Conservation (phyloP, 2,888 invertebrate genomes). For the Physocephala rufipes region DNA sequence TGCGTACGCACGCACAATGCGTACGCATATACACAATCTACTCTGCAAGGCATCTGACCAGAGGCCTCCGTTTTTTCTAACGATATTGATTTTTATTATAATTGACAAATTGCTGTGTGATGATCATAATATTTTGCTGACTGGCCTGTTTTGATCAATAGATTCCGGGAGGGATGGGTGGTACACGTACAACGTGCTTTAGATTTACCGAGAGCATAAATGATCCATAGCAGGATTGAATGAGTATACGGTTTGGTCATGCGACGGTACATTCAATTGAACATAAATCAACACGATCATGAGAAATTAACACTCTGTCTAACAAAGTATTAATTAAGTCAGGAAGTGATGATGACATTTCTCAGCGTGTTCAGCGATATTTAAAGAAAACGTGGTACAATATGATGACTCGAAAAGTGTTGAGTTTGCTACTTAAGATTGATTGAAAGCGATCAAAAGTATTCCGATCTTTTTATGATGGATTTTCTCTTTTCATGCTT, state of each 20-base stretch:
- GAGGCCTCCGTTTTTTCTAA: not conserved
- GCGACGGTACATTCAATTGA: slow-evolving; percentile 11
- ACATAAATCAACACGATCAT: slow-evolving; percentile 20
- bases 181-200: not conserved
- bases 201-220: not conserved
- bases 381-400: not conserved
- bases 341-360: slow-evolving; percentile 11
- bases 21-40: not conserved
- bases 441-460: not conserved
- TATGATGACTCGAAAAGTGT: not conserved
- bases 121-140: not conserved
- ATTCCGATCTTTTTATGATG: not conserved
- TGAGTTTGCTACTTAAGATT: not conserved
- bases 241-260: not conserved
- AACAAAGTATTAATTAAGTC: slow-evolving; percentile 7
- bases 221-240: no score
- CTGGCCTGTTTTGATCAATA: not conserved
- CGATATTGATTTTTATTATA: slow-evolving; percentile 32
- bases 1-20: not conserved
- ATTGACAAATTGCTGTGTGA: slow-evolving; percentile 35
- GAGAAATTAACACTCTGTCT: slow-evolving; percentile 9
- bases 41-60: not conserved
- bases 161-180: not conserved
- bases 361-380: not conserved
- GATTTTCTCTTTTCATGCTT: not conserved